Base-by-base conservation (phyloP, 2,797 vertebrate genomes). In the Amblyraja radiata region DNA sequence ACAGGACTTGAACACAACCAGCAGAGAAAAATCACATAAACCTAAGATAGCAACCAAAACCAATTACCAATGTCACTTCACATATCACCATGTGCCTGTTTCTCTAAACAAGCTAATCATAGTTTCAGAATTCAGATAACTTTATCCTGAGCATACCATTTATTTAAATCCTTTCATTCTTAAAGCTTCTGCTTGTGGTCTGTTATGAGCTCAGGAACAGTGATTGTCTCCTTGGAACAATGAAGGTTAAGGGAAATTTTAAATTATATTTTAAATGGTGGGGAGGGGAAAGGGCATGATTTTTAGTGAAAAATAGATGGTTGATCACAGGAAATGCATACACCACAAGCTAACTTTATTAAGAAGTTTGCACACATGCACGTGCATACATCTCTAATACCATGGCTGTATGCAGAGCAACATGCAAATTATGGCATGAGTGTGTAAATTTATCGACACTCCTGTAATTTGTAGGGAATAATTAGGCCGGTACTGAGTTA, bases 1-100 rank as follows among this genome's bases (percentile, higher is more conserved):
- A 74, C 63, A 76, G 68, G 79, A 16, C 0, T 13, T 68, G 46
- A 39, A 7, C n/a, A 11, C 21, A 11, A 74, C n/a, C 61, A 93
- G n/a, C 91, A 94, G 90, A 32, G 4, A 46, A 61, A 88, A 61
- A 84, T 61, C 32, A 16, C 65, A 68, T 36, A 16, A 74, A 28
- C 36, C 36, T 9, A 23, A 90, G 71, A 7, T 23, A 71, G 18
- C 32, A 28, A 5, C 3, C 7, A 36, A 10, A 71, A 36, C 28
- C 3, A 28, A 1, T 16, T 36, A 73, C 18, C 28, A 73, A 10
- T 7, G 10, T 13, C 32, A 46, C 23, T 1, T 76, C 1, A 4
- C 4, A 7, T 9, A 14, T 58, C 71, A 92, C 25, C 1, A 0
- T 7, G 6, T n/a, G 32, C 23, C 13, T 16, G 28, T 65, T 54